A percentile compares a stretch with the other conserved stretches of the same genome.
Evolutionary conservation across 2,888 invertebrate genomes (phyloP).

Genomic region (Urechis unicinctus): DNA sequence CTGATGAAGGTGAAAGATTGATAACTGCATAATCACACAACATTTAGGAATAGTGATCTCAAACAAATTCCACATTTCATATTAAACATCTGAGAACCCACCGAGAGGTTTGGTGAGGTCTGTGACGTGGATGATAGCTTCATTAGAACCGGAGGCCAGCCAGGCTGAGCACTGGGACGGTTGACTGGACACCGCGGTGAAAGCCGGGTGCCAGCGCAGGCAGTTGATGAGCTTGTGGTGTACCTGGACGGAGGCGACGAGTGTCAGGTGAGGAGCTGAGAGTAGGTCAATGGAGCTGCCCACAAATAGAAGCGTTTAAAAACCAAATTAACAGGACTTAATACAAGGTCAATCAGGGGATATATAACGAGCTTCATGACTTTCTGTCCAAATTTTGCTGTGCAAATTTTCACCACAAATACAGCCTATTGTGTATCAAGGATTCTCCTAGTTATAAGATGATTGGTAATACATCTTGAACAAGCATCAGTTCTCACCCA

Average conservation of each 20-base stretch:
- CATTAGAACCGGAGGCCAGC: conserved; percentile 61
- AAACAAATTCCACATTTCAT: no score
- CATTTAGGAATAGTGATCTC: no score
- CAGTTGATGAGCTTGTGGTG: conserved; percentile 62
- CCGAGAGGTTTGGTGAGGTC: conserved; percentile 35
- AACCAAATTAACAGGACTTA: neutral
- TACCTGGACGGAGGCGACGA: conserved; percentile 52
- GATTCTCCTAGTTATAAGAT: no score
- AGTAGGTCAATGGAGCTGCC: conserved; percentile 49
- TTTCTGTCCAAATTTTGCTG: no score
- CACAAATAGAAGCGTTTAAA: neutral
- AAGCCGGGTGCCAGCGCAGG: conserved; percentile 68
- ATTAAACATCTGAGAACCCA: no score
- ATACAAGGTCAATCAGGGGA: neutral
- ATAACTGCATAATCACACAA: no score
- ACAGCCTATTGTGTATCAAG: no score
- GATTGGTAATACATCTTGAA: neutral
- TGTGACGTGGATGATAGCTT: conserved; percentile 55
- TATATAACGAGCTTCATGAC: neutral
- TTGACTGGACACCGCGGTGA: conserved; percentile 54
- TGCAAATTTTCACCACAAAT: no score
- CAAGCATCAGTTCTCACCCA: conserved; percentile 55
- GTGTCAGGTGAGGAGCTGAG: conserved; percentile 35
- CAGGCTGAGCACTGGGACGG: conserved; percentile 60
- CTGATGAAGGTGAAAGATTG: no score